Base-by-base conservation (phyloP, 2,113 vertebrate genomes). In the Onychostoma macrolepis region DNA sequence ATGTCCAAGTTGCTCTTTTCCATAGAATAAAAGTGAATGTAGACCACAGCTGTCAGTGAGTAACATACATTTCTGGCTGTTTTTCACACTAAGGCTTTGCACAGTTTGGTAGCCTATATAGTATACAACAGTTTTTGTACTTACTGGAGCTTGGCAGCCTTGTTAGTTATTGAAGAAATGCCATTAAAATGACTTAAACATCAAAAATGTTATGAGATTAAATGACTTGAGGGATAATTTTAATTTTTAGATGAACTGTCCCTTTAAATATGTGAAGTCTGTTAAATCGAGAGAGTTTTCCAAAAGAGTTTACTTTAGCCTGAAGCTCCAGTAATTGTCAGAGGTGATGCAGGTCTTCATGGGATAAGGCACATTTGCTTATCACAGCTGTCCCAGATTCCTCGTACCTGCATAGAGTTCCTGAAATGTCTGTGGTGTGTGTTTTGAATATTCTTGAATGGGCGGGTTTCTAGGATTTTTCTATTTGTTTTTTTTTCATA, bases 391-490 rank as follows among this genome's bases (percentile, higher is more conserved):
- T 11, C 36, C 28, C 65, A 56, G 48, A 30, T 85, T 75, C 69
- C 77, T 76, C 19, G 6, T 81, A 19, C 24, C 24, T 36, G 24
- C 30, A 0, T 24, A 41, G 11, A 24, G 13, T 88, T 85, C 83
- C 53, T 76, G 36, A 81, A 88, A 85, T 67, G 83, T 48, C n/a
- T 74, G 36, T 6, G 71, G 72, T 45, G 72, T 45, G 71, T 26
- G 72, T 45, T n/a, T 28, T 45, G 41, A 76, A 9, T 45, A 45
- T 76, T 76, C 2, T 45, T 2, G 2, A 26, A 26, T 75, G 12
- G 72, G 24, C 11, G 3, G 12, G 41, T 45, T 75, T 75, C 12
- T 2, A 26, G 41, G 72, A 1, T 43, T 28, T 41, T 63, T 41
- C 1, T 2, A 28, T 21, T 43, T n/a, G 12, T 36, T 15, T n/a